phyloP scores from a whole-genome alignment of 2,888 invertebrate genomes.

The Acleris sparsana region DNA sequence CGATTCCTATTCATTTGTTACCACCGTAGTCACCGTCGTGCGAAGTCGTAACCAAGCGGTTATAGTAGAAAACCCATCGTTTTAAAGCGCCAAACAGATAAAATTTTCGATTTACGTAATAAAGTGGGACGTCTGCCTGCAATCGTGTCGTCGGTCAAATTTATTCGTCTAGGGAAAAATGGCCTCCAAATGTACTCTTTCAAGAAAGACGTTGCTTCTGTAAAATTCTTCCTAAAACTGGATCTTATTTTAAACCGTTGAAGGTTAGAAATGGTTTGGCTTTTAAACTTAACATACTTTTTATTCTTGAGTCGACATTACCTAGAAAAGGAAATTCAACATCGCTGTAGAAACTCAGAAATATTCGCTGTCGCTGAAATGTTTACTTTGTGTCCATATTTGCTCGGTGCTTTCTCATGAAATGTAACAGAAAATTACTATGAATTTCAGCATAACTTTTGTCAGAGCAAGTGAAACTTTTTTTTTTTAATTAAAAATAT shows the following conservation, averaged over 20 bases:
- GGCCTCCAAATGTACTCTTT: conserved; percentile 8
- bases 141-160: conserved; percentile 29
- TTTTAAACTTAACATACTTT: no score
- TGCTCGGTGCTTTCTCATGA: conserved; percentile 11
- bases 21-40: no score
- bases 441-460: not conserved
- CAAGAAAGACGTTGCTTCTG: no score
- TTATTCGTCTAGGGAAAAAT: conserved; percentile 28
- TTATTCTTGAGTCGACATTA: not conserved
- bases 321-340: conserved; percentile 12
- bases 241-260: no score
- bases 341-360: conserved; percentile 6
- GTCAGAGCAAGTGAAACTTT: not conserved
- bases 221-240: no score
- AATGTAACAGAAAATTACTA: not conserved
- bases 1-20: no score
- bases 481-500: no score
- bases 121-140: conserved; percentile 21
- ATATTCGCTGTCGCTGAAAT: conserved; percentile 9
- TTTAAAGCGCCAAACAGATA: not conserved
- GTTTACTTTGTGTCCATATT: conserved; percentile 17
- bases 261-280: no score
- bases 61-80: not conserved
- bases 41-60: no score
- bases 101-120: conserved; percentile 18